Conservation (phyloP, 2,797 vertebrate genomes). For the Heliangelus exortis region DNA sequence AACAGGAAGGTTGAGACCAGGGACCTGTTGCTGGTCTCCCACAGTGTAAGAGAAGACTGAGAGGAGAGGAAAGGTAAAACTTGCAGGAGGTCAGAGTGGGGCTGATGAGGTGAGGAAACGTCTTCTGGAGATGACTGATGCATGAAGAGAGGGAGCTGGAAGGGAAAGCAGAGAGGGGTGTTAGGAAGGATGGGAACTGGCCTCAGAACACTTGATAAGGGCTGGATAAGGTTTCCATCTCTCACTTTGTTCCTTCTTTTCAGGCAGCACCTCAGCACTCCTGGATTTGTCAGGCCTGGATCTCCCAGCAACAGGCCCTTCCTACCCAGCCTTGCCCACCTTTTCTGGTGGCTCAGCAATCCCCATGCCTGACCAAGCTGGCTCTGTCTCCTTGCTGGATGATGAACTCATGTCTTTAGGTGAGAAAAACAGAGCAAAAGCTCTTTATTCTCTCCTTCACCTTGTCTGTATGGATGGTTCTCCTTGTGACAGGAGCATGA, state of each 20-base stretch:
- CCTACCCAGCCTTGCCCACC: constrained; percentile 78
- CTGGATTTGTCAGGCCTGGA: constrained; percentile 92
- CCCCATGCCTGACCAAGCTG: constrained; percentile 76
- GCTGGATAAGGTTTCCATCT: not conserved
- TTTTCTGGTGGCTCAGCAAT: constrained; percentile 66
- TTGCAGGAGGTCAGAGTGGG: not conserved
- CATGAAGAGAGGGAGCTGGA: not conserved
- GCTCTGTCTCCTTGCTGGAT: constrained; percentile 88
- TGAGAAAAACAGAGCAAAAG: constrained; percentile 68
- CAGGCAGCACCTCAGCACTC: constrained; percentile 86
- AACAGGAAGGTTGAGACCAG: not conserved
- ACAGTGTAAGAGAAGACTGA: not conserved
- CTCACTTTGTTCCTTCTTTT: not conserved
- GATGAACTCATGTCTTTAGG: constrained; percentile 98
- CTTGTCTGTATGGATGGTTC: not conserved
- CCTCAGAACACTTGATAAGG: not conserved
- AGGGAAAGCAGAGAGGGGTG: not conserved
- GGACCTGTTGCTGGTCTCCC: not conserved
- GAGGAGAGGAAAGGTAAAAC: not conserved
- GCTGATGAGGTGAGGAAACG: not conserved
- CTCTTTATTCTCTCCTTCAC: not conserved
- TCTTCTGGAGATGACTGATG: not conserved
- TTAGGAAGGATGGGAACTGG: not conserved
- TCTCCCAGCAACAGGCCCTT: constrained; percentile 75
- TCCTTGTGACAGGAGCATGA: not conserved